Conservation (phyloP, 2,888 invertebrate genomes). For the Hybos culiciformis region DNA sequence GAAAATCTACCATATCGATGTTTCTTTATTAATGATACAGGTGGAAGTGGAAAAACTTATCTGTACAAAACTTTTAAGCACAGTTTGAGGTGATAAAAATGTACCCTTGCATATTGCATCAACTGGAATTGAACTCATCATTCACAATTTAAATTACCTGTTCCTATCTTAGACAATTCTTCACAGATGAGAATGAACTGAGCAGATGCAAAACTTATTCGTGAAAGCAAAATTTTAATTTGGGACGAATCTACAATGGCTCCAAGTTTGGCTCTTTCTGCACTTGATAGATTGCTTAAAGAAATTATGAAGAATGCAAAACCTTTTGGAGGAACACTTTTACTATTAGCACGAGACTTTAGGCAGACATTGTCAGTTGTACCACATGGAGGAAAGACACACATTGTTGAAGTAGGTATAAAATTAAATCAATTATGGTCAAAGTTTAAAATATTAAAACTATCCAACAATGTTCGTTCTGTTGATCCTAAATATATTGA, state of each 20-base stretch:
- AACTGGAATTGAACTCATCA: constrained; percentile 1
- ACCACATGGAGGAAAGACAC: no score
- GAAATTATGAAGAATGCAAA: not conserved
- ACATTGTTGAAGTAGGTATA: no score
- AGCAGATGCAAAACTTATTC: not conserved
- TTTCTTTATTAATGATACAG: constrained; percentile 1
- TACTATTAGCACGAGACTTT: not conserved
- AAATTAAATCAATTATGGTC: no score
- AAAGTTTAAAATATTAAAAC: no score
- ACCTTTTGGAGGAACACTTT: not conserved
- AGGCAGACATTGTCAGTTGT: not conserved
- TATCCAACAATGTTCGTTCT: no score
- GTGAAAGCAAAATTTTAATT: not conserved
- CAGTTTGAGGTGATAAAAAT: not conserved
- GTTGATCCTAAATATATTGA: no score
- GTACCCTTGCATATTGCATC: not conserved
- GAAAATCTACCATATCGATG: not conserved
- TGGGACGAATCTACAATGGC: not conserved
- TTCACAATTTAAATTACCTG: not conserved
- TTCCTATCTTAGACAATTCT: not conserved
- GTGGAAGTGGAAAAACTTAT: constrained; percentile 3
- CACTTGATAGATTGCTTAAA: not conserved
- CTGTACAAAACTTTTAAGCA: not conserved
- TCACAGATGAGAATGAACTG: not conserved
- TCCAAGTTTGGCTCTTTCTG: not conserved